Evolutionary conservation across 2,113 vertebrate genomes (phyloP), one percentile per base, ranked within the genome.

Genomic region (Nothoprocta pentlandii): DNA sequence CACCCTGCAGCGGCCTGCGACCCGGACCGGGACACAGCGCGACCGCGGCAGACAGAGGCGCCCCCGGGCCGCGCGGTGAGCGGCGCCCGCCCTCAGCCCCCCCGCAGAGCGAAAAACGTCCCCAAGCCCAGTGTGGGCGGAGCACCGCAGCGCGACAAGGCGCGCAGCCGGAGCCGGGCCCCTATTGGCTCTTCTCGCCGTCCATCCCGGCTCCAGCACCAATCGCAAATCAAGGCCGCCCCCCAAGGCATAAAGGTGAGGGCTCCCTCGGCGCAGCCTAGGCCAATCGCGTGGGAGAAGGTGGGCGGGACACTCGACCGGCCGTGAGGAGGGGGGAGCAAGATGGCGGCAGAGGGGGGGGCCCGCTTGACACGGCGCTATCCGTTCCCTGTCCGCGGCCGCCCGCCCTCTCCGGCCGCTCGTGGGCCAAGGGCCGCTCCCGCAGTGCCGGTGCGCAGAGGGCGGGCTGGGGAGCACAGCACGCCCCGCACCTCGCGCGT

Each of bases 261-360:
- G 28, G 76, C 8, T 4, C 13, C 94, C 85, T 78, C 73, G 19
- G 68, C 46, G 49, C 66, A 76, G 30, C 79, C 94, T 81, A 51
- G 22, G 17, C 97, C 97, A 97, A 97, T 96, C 42, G 90, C 25
- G 53, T 68, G 82, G 74, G 94, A 90, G 94, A 94, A 93, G 94
- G 97, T 81, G 95, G 97, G 97, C 80, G 94, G 90, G 47, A 30
- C 87, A 42, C 80, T 36, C 6, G 9, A 34, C 59, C 16, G 28
- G 9, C 93, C 77, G 85, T 62, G 93, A 67, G 71, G 75, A 44
- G 84, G 97, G 95, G 94, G 59, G 56, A 58, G 78, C 93, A 98
- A 98, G 96, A 98, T 98, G 98, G 98, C 97, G 97, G 32, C 81
- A 19, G 42, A 97, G 94, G 97, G 97, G 94, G 97, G 97, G 97